Evolutionary conservation across 2,888 invertebrate species (phyloP), one percentile per base, ranked within the genome.

Genomic region (Drosophila planitibia): DNA sequence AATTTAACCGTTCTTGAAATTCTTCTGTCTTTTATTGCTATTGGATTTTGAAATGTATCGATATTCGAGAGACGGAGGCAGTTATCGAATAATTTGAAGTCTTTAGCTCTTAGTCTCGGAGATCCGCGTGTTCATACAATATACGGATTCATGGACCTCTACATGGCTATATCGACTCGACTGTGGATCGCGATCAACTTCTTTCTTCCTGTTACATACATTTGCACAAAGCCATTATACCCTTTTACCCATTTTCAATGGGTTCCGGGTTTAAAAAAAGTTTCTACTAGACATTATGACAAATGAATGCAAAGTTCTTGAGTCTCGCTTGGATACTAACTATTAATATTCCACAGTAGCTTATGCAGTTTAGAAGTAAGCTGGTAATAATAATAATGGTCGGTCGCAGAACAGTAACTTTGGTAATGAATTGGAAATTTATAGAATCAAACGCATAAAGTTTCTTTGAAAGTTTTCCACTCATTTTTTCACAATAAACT

Each of bases 301-400:
- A 62, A 78, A 75, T 84, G 82, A 41, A 28, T 74, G 51, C 37
- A 32, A 65, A 70, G 74, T 53, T 77, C 19, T 44, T 47, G 51
- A 37, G 52, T 54, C 61, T 52, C 3, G 25, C 25, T n/a, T 62
- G 33, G 22, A 32, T 41, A 19, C 2, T n/a, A 61, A 10, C 39
- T 41, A 70, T 64, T 76, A 16, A 28, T 60, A 57, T 49, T 55
- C 57, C 52, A 6, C 19, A 37, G 32, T 22, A 41, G 53, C 12
- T 51, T 12, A 52, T 32, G 33, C 25, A 19, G 6, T 10, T 16
- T 47, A 53, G 22, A 39, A 57, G n/a, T 28, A 28, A 35, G 10
- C 37, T 12, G 37, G 19, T 19, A 25, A 55, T 55, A 28, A 37
- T 37, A 39, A n/a, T 14, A 39, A 28, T n/a, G 6, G 25, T n/a